phyloP scores from a whole-genome alignment of 2,797 vertebrate genomes.

The Mallotus villosus region DNA sequence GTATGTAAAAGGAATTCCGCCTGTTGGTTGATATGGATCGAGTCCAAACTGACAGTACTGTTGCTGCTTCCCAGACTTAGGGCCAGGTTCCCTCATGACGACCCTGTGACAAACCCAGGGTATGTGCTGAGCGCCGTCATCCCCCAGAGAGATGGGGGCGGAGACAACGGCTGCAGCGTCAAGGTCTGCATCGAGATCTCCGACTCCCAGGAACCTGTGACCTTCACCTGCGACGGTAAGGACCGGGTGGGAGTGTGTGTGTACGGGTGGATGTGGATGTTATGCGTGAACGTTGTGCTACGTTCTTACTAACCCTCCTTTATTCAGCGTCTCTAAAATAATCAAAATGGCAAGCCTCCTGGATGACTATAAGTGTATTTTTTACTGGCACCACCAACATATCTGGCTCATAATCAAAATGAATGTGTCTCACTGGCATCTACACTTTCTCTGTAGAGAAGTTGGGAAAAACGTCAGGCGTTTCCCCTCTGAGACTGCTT shows the following conservation, averaged over 20 bases:
- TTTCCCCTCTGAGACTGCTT: conserved; percentile 38
- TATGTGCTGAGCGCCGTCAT: conserved; percentile 91
- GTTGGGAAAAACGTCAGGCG: not conserved
- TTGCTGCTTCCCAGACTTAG: conserved; percentile 75
- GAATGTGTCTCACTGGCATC: not conserved
- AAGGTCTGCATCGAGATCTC: conserved; percentile 97
- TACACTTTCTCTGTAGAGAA: not conserved
- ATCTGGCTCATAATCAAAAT: not conserved
- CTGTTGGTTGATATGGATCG: no score
- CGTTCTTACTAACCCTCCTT: not conserved
- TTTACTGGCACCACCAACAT: not conserved
- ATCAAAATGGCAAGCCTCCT: not conserved
- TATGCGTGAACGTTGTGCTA: no score
- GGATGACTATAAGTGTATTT: not conserved
- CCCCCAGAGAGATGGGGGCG: conserved; percentile 78
- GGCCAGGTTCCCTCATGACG: conserved; percentile 77
- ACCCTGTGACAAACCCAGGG: conserved; percentile 85
- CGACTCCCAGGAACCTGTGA: conserved; percentile 93
- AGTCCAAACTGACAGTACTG: no score
- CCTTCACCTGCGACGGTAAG: conserved; percentile 97
- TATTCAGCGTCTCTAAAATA: not conserved
- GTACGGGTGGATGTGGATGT: no score
- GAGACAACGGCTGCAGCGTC: conserved; percentile 85
- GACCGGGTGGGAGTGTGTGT: not conserved
- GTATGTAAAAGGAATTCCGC: no score